Evolutionary conservation across 2,888 invertebrate genomes (phyloP), one percentile per base, ranked within the genome.

Genomic region (Pelosia muscerda): DNA sequence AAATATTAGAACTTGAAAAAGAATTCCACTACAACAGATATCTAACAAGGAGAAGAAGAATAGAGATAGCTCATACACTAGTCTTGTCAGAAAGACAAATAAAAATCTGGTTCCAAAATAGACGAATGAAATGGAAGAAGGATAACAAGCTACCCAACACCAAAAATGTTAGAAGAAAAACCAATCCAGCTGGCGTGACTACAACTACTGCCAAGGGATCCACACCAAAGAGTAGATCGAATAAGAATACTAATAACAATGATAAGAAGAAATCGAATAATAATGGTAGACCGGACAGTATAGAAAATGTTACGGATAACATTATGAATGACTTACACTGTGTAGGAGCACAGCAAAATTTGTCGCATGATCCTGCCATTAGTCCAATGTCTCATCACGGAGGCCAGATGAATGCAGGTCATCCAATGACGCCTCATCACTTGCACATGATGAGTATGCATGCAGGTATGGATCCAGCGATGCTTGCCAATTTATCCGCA

Each of bases 1-100:
- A 99, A 96, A 99, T 99, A 89, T 96, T 99, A 90, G 99, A 99
- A 94, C 95, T 99, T 87, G 99, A 99, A 92, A 99, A 99, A 91
- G 99, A 99, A 95, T 99, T 99, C 93, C 99, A 99, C 92, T 99
- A 98, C 96, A 99, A 99, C 96, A 96, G 98, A 88, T 99, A 99
- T 95, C 96, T 99, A 91, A 99, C 99, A 72, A 96, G 99, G 83
- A 96, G 99, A 90, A 96, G 99, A 95, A 96, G 99, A 90, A 99
- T 99, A 94, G 99, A 99, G 95, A 99, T 99, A 90, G 99, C 99
- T 58, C 99, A 99, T 94, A 97, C 98, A 83, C 96, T 99, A 91
- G 98, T 98, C 90, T 96, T 99, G 84, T 98, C 98, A 96, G 98
- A 98, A 85, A 93, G 97, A 71, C 98, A 98, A 90, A 97, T 98